Evolutionary conservation across 2,888 invertebrate species (phyloP), one percentile per base, ranked within the genome.

Genomic region (Agapetus fuscipes): DNA sequence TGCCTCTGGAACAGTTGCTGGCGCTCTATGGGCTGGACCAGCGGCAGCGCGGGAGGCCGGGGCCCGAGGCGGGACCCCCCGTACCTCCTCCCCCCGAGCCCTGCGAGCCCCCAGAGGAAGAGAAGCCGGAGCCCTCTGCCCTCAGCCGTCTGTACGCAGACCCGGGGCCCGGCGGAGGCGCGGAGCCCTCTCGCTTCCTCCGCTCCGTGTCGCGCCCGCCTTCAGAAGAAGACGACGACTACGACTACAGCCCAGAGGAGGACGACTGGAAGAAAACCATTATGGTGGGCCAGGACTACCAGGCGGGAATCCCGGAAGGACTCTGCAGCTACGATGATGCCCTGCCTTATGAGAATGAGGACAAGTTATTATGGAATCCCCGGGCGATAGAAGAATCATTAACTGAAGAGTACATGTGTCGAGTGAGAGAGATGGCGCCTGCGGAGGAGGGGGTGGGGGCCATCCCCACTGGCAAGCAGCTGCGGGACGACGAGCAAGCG

Each of bases 271-370:
- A 87, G 61, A 90, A 90, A 74, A 90, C 88, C 14, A 94, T 95
- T 48, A 93, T 93, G 87, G 93, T 96, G 16, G 96, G 95, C 12
- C 80, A 81, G 48, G 88, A 90, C 56, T 95, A 84, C 59, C 96
- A 96, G 68, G 96, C 95, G 3, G 79, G 77, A 38, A 90, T 96
- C 54, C 95, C 95, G 2, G 89, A 89, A 58, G 93, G 91, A 1
- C 69, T 95, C 12, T 85, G 85, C 54, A 83, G 82, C 54, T 95
- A 96, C 60, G 95, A 89, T 54, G 94, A 94, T 63, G 87, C 86
- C n/a, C 64, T 88, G 46, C 90, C 91, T 0, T 91, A 93, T 59
- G 91, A 93, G 65, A 94, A 94, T 66, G 93, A 94, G 57, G 95
- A 95, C 57, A 88, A 91, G 62, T 71, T 94, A 36, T 65, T 96